A percentile compares a stretch with the other conserved stretches of the same genome.
Conservation (phyloP, 92 coral and sea anemone species). For the Scolanthus callimorphus region DNA sequence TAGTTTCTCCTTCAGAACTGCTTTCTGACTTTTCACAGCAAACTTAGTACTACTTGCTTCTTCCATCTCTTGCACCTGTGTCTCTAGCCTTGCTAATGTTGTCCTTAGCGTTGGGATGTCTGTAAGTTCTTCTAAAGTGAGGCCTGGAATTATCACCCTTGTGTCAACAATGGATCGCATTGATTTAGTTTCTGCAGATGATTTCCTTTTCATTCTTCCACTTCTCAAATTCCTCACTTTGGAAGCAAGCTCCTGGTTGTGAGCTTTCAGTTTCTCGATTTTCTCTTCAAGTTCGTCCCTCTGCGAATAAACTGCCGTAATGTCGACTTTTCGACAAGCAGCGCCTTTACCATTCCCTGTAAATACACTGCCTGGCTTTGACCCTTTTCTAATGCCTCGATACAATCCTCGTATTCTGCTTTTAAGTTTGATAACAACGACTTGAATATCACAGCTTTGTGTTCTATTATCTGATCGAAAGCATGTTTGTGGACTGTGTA, state of each 20-base stretch:
- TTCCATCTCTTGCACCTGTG: slow-evolving; percentile 56
- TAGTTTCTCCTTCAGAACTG: slow-evolving; percentile 60
- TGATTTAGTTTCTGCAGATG: slow-evolving; percentile 55
- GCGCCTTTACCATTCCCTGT: slow-evolving; percentile 75
- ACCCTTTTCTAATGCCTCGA: slow-evolving; percentile 83
- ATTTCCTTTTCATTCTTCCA: slow-evolving; percentile 37
- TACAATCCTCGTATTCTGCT: slow-evolving; percentile 80
- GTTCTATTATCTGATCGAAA: slow-evolving; percentile 79
- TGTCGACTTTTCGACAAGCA: slow-evolving; percentile 79
- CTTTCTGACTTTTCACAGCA: slow-evolving; percentile 64
- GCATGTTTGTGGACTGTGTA: slow-evolving; percentile 77
- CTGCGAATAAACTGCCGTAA: slow-evolving; percentile 61
- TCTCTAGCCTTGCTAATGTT: slow-evolving; percentile 51
- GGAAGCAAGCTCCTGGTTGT: slow-evolving; percentile 48
- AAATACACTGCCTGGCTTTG: slow-evolving; percentile 78
- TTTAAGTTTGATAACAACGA: slow-evolving; percentile 69
- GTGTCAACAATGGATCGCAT: slow-evolving; percentile 39
- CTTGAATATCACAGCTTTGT: slow-evolving; percentile 74
- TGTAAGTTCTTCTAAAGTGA: slow-evolving; percentile 69
- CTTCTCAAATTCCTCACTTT: slow-evolving; percentile 41
- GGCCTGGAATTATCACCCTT: slow-evolving; percentile 71
- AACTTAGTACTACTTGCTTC: slow-evolving; percentile 59
- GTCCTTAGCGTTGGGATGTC: slow-evolving; percentile 61
- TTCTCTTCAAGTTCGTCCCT: slow-evolving; percentile 87
- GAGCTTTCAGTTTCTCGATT: slow-evolving; percentile 40